A percentile compares a stretch with the other conserved stretches of the same genome.
phyloP scores from a whole-genome alignment of 2,113 vertebrate species.

The Mesembrinibis cayennensis region DNA sequence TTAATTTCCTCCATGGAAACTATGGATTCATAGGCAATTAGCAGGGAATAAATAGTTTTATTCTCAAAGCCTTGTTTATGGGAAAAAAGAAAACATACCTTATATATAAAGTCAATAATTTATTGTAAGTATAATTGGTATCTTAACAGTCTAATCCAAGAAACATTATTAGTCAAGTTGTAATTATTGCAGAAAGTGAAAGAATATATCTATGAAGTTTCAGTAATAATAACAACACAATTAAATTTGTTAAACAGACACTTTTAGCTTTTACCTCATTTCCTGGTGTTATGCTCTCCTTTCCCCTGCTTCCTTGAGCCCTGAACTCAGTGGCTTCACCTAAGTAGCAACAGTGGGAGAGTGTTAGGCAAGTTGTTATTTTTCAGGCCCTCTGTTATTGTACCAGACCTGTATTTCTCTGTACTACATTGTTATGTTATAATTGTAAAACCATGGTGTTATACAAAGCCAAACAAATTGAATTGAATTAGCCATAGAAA shows the following conservation, averaged over 20 bases:
- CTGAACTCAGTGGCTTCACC: not conserved
- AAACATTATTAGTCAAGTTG: not conserved
- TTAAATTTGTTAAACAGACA: not conserved
- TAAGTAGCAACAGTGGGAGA: not conserved
- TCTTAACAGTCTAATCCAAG: not conserved
- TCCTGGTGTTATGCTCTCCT: not conserved
- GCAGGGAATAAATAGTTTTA: not conserved
- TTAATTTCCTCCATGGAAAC: not conserved
- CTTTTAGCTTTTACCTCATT: not conserved
- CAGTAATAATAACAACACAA: not conserved
- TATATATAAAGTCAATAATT: not conserved
- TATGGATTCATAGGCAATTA: not conserved
- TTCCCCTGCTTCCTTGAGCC: not conserved
- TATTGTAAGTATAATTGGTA: not conserved
- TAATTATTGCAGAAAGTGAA: not conserved
- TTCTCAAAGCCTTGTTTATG: not conserved
- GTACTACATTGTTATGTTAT: not conserved
- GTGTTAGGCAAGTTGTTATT: not conserved
- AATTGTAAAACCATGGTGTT: not conserved
- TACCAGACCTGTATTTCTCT: not conserved
- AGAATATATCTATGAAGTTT: not conserved
- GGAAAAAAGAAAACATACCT: not conserved
- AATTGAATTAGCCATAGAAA: not conserved
- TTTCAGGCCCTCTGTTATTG: not conserved
- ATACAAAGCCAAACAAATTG: not conserved